These are phyloP conservation scores for Sussaba pulchella DNA, from an alignment of 2,888 invertebrate species.

Conservation along the genomic window DNA sequence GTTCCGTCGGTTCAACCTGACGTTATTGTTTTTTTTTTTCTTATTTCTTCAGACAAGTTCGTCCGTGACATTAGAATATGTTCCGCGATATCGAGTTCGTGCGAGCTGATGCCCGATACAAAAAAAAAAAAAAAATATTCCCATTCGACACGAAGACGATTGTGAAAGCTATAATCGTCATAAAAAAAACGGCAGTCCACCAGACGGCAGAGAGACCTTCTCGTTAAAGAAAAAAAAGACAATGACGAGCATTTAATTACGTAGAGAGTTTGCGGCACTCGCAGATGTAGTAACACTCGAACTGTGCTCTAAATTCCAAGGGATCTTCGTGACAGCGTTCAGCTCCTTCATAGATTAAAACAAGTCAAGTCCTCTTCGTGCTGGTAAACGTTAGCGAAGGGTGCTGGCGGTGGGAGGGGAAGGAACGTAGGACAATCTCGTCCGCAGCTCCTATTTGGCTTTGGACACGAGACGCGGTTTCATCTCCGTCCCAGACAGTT, in stretches of 20 bases:
- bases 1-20: constrained; percentile 44
- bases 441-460: constrained; percentile 19
- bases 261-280: constrained; percentile 56
- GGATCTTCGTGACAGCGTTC: constrained; percentile 58
- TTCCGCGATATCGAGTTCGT: constrained; percentile 54
- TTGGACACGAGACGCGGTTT: constrained; percentile 40
- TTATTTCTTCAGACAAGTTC: constrained; percentile 38
- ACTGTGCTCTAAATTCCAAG: constrained; percentile 38
- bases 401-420: constrained; percentile 7
- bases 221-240: too few relatives aligned
- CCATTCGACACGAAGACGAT: constrained; percentile 61
- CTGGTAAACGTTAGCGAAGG: constrained; percentile 51
- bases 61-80: constrained; percentile 52
- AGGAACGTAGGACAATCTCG: constrained; percentile 2
- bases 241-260: constrained; percentile 66
- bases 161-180: constrained; percentile 41
- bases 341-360: constrained; percentile 16
- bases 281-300: constrained; percentile 60
- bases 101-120: constrained; percentile 28
- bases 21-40: too few relatives aligned
- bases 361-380: constrained; percentile 53
- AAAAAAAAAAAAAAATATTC: too few relatives aligned
- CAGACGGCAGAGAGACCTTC: constrained; percentile 46
- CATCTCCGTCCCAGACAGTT: constrained; percentile 18
- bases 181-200: constrained; percentile 21